Conservation (phyloP, 2,797 vertebrate genomes). For the Astyanax mexicanus region DNA sequence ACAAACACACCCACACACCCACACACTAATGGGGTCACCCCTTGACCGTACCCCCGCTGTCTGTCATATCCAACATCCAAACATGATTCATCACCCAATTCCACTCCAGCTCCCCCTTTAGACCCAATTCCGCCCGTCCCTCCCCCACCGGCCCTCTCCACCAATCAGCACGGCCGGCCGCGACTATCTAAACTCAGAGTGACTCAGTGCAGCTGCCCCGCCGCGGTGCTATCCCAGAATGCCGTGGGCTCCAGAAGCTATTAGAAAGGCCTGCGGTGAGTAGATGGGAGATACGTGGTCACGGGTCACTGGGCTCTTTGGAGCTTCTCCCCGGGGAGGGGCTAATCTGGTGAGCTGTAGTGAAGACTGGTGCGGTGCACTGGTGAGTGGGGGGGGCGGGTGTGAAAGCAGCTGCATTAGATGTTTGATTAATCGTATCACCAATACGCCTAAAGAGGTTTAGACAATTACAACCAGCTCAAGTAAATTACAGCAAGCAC, state of each 20-base stretch:
- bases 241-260: slow-evolving; percentile 60
- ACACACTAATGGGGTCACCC: slow-evolving; percentile 45
- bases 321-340: slow-evolving; percentile 47
- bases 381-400: slow-evolving; percentile 31
- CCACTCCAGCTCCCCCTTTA: slow-evolving; percentile 53
- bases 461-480: slow-evolving; percentile 4
- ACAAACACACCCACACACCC: slow-evolving; percentile 16
- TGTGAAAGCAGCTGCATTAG: slow-evolving; percentile 48
- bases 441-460: slow-evolving; percentile 29
- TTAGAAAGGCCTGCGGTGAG: slow-evolving; percentile 53
- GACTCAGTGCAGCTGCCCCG: slow-evolving; percentile 50
- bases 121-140: slow-evolving; percentile 56
- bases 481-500: slow-evolving; percentile 19
- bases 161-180: slow-evolving; percentile 54
- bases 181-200: slow-evolving; percentile 42
- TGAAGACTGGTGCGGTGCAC: slow-evolving; percentile 25
- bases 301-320: slow-evolving; percentile 50
- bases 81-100: slow-evolving; percentile 70
- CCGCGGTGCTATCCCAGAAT: slow-evolving; percentile 35
- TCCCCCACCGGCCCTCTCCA: slow-evolving; percentile 23
- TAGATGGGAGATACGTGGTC: slow-evolving; percentile 46
- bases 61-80: slow-evolving; percentile 57
- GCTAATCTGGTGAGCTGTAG: slow-evolving; percentile 41
- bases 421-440: slow-evolving; percentile 35
- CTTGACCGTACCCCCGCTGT: slow-evolving; percentile 45